Percentiles rank a stretch among this genome's conserved stretches.
Evolutionary conservation across 2,797 vertebrate genomes (phyloP).

Genomic region (Peromyscus nudipes): DNA sequence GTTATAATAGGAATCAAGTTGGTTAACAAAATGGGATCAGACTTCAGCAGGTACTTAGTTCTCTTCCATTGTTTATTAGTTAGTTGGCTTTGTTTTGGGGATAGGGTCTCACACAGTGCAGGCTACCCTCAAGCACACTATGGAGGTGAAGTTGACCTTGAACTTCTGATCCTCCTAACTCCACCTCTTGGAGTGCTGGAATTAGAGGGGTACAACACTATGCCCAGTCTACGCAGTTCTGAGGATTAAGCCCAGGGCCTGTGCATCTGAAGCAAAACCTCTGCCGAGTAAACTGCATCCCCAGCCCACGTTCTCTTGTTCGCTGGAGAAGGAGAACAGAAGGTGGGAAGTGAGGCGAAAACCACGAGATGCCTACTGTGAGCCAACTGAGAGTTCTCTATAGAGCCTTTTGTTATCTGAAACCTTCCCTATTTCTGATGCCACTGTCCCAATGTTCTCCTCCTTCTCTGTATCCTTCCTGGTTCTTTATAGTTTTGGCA

Average conservation of each 20-base stretch:
- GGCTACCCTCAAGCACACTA: background rate
- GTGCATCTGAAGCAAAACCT: background rate
- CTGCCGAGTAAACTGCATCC: background rate
- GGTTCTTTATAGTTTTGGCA: background rate
- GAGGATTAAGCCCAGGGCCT: no score
- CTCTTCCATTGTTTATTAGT: background rate
- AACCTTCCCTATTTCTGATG: background rate
- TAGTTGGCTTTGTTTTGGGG: background rate
- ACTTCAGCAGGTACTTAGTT: slow-evolving; percentile 1
- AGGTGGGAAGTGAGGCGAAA: background rate
- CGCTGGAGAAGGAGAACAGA: background rate
- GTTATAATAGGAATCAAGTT: background rate
- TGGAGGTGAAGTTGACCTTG: background rate
- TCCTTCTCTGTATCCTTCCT: background rate
- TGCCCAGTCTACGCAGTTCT: background rate
- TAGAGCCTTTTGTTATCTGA: background rate
- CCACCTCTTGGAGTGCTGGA: background rate
- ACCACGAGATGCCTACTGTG: background rate
- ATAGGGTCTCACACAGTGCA: no score
- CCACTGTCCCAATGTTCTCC: background rate
- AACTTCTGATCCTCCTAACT: background rate
- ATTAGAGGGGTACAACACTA: background rate
- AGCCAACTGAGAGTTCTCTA: background rate
- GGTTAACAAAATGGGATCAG: slow-evolving; percentile 18
- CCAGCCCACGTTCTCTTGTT: background rate